These are phyloP conservation scores for Hystrix brachyura DNA, from an alignment of 2,113 vertebrate species.

Conservation along the genomic window DNA sequence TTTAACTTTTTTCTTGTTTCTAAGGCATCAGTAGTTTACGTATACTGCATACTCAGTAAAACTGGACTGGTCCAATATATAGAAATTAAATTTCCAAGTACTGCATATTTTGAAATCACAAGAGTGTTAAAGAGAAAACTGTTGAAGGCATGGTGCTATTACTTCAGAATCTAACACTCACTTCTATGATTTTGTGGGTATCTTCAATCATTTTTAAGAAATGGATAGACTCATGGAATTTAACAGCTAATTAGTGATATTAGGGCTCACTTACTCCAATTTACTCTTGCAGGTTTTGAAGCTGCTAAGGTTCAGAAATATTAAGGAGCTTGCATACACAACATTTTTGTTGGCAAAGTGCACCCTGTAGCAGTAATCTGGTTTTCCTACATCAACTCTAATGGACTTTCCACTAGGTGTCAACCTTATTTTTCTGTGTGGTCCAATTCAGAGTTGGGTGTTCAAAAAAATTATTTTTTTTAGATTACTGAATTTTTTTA, in stretches of 20 bases:
- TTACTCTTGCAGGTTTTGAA: not conserved
- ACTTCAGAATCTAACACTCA: not conserved
- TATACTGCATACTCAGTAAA: not conserved
- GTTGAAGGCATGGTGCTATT: not conserved
- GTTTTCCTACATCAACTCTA: not conserved
- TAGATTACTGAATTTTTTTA: not conserved
- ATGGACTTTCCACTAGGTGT: not conserved
- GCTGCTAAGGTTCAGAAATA: not conserved
- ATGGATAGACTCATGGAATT: not conserved
- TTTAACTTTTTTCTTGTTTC: not conserved
- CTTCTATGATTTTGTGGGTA: not conserved
- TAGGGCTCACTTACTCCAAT: not conserved
- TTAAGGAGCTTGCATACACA: not conserved
- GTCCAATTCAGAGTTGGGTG: not conserved
- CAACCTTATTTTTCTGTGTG: not conserved
- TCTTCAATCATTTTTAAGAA: not conserved
- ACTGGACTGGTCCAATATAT: not conserved
- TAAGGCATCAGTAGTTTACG: not conserved
- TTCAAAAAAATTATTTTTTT: not conserved
- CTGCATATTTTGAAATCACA: not conserved
- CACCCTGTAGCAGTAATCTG: not conserved
- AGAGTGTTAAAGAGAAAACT: not conserved
- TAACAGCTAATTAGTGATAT: not conserved
- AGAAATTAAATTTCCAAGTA: slow-evolving; percentile 16
- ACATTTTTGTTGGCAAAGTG: slow-evolving; percentile 51